phyloP scores from a whole-genome alignment of 2,113 vertebrate genomes.

The Catharus bicknelli region DNA sequence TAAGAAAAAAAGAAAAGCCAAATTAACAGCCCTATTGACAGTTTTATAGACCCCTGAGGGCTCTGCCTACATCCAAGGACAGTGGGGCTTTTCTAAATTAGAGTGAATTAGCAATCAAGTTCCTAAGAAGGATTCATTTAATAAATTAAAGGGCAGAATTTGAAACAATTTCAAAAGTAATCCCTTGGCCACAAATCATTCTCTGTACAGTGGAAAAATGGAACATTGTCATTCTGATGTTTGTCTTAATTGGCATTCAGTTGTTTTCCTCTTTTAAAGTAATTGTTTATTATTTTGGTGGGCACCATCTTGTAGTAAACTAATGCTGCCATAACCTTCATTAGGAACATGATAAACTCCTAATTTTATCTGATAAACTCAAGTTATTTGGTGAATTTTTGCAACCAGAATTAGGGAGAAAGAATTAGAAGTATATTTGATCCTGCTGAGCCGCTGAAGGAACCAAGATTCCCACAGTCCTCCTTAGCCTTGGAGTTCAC shows the following conservation, averaged over 20 bases:
- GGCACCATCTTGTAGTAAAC: background rate
- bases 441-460: background rate
- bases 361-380: background rate
- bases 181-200: slow-evolving; percentile 29
- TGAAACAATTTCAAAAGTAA: slow-evolving; percentile 54
- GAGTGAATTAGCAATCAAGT: slow-evolving; percentile 57
- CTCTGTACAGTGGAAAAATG: slow-evolving; percentile 46
- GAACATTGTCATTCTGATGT: slow-evolving; percentile 21
- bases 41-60: slow-evolving; percentile 48
- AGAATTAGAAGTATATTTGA: background rate
- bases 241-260: slow-evolving; percentile 32
- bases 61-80: slow-evolving; percentile 33
- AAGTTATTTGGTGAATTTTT: background rate
- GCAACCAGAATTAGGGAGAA: background rate
- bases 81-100: slow-evolving; percentile 56
- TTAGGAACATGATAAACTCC: background rate
- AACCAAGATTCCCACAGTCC: background rate
- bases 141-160: slow-evolving; percentile 55
- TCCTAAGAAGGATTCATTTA: slow-evolving; percentile 44
- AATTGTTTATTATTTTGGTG: background rate
- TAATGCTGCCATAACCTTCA: background rate
- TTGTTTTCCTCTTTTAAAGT: slow-evolving; percentile 29
- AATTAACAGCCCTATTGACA: slow-evolving; percentile 52
- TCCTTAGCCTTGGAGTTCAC: background rate
- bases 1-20: slow-evolving; percentile 16